These are phyloP conservation scores for Cygnus buccinator DNA, from an alignment of 2,113 vertebrate species.

Conservation along the genomic window DNA sequence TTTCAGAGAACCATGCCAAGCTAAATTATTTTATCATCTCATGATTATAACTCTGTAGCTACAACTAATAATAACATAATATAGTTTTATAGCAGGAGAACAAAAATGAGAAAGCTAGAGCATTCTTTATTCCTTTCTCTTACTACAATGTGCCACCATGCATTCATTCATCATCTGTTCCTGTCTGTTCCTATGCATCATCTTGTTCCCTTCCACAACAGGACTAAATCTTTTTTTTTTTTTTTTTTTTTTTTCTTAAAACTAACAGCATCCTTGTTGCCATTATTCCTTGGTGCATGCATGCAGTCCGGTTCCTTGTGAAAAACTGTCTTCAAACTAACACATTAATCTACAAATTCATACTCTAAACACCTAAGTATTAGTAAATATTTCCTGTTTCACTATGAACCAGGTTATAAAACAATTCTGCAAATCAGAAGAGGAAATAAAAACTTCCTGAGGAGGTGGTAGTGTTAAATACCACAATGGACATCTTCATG, in stretches of 20 bases:
- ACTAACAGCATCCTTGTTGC: background rate
- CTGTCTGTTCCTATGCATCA: background rate
- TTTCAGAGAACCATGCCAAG: background rate
- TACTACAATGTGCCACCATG: background rate
- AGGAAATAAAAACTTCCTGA: slow-evolving; percentile 5
- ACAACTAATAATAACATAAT: background rate
- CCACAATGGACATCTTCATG: background rate
- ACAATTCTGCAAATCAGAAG: background rate
- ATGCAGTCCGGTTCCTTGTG: background rate
- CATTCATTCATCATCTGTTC: background rate
- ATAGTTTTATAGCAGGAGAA: background rate
- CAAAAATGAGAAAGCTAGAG: background rate
- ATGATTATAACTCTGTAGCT: background rate
- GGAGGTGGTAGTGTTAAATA: background rate
- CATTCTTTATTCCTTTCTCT: background rate
- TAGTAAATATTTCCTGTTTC: slow-evolving; percentile 19
- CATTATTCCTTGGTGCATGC: background rate
- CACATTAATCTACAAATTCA: background rate
- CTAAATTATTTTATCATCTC: background rate
- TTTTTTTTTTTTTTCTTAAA: background rate
- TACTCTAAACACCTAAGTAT: background rate
- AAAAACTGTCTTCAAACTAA: background rate
- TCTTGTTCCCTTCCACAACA: background rate
- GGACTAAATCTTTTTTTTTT: background rate
- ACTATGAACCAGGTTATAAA: background rate